These are phyloP conservation scores for Gambusia holbrooki DNA, from an alignment of 2,113 vertebrate genomes.

Conservation along the genomic window DNA sequence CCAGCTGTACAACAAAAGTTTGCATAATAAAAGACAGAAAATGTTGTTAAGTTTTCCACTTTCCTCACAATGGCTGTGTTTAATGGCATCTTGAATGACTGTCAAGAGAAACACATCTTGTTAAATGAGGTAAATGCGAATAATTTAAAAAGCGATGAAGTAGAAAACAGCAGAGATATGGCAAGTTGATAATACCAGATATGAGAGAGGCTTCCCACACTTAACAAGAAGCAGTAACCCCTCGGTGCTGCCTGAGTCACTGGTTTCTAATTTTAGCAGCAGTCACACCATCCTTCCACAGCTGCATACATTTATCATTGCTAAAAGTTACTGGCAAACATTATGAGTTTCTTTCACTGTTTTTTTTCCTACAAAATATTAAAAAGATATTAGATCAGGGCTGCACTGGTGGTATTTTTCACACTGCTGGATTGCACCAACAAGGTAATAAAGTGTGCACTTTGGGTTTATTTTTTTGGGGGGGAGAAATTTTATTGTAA, in stretches of 20 bases:
- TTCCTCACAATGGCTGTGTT: slow-evolving; percentile 33
- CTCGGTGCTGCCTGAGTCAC: background rate
- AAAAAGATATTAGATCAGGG: background rate
- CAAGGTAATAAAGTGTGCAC: too few species aligned
- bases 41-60: slow-evolving; percentile 32
- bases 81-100: slow-evolving; percentile 52
- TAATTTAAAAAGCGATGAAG: slow-evolving; percentile 24
- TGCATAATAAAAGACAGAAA: background rate
- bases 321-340: slow-evolving; percentile 13
- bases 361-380: background rate
- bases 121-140: slow-evolving; percentile 33
- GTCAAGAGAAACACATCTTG: slow-evolving; percentile 39
- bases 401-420: too few species aligned
- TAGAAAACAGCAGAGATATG: background rate
- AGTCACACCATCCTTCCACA: background rate
- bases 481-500: too few species aligned
- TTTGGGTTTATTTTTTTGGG: too few species aligned
- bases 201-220: slow-evolving; percentile 3
- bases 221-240: slow-evolving; percentile 4
- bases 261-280: background rate
- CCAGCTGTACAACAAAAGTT: slow-evolving; percentile 17
- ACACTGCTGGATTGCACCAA: too few species aligned
- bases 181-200: background rate
- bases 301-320: background rate
- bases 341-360: too few species aligned